phyloP scores from a whole-genome alignment of 1,140 invertebrate genomes.

The Charaxes varanes region DNA sequence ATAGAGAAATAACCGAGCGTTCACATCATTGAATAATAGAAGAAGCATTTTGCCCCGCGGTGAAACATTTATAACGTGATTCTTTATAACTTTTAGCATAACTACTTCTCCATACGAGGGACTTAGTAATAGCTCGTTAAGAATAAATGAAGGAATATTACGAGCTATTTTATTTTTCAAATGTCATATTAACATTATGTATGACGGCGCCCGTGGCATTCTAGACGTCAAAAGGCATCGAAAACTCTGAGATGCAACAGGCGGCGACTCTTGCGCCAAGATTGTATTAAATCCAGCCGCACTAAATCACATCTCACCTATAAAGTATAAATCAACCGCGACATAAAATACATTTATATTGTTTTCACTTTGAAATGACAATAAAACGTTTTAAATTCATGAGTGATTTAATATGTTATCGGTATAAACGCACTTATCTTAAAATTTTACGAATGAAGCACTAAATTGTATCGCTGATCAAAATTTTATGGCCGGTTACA shows the following conservation, averaged over 20 bases:
- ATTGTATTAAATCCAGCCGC: constrained; percentile 51
- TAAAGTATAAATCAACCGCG: constrained; percentile 66
- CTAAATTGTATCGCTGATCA: constrained; percentile 39
- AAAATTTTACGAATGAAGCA: constrained; percentile 34
- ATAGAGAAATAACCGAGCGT: too few species aligned
- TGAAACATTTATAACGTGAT: constrained; percentile 5
- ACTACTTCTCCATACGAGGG: constrained; percentile 11
- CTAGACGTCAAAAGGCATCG: constrained; percentile 25
- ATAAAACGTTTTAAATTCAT: constrained; percentile 70
- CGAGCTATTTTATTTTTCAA: constrained; percentile 30
- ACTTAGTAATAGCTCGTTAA: constrained; percentile 22
- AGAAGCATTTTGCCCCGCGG: constrained; percentile 3
- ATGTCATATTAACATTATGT: constrained; percentile 36
- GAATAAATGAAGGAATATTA: constrained; percentile 24
- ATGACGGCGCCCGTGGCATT: constrained; percentile 36
- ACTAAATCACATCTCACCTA: constrained; percentile 67
- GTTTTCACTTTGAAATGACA: constrained; percentile 68
- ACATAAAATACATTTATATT: constrained; percentile 71
- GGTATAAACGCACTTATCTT: constrained; percentile 43
- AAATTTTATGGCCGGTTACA: constrained; percentile 45
- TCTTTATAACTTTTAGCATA: constrained; percentile 10
- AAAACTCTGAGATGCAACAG: constrained; percentile 26
- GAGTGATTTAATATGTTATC: constrained; percentile 59
- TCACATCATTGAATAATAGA: constrained; percentile 7
- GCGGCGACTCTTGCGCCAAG: constrained; percentile 28